Conservation (phyloP, 1,140 invertebrate genomes). For the Rhagoletis zephyria region DNA sequence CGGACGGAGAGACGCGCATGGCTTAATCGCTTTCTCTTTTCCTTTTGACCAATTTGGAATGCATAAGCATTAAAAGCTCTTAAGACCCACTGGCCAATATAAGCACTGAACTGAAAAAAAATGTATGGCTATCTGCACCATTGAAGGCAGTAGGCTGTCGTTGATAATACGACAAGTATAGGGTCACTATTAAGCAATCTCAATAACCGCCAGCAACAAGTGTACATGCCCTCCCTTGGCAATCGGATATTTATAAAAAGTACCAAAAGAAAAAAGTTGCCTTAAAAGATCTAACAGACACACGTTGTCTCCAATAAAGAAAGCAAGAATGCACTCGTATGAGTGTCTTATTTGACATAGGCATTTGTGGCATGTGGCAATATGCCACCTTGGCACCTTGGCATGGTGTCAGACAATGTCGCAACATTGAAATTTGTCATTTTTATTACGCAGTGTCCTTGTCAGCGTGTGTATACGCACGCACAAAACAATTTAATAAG, state of each 20-base stretch:
- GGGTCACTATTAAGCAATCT: too few relatives aligned
- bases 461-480: neutral
- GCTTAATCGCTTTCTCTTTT: too few relatives aligned
- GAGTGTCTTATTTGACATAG: neutral
- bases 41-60: too few relatives aligned
- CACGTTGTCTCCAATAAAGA: neutral
- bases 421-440: conserved; percentile 50
- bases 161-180: too few relatives aligned
- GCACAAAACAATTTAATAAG: conserved; percentile 47
- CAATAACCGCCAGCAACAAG: too few relatives aligned
- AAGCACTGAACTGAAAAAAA: neutral
- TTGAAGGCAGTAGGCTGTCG: too few relatives aligned
- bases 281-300: neutral
- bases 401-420: conserved; percentile 30
- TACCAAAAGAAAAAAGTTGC: neutral
- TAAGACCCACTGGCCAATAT: conserved; percentile 5
- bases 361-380: neutral
- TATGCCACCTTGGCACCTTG: neutral
- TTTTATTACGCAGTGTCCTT: conserved; percentile 17
- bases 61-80: neutral
- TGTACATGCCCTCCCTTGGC: too few relatives aligned
- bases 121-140: too few relatives aligned
- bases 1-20: too few relatives aligned
- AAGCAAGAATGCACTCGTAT: neutral
- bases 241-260: too few relatives aligned